Percentiles rank a stretch among this genome's conserved stretches.
These are phyloP conservation scores for Sebastes glaucus DNA, from an alignment of 2,797 vertebrate species.

Conservation along the genomic window DNA sequence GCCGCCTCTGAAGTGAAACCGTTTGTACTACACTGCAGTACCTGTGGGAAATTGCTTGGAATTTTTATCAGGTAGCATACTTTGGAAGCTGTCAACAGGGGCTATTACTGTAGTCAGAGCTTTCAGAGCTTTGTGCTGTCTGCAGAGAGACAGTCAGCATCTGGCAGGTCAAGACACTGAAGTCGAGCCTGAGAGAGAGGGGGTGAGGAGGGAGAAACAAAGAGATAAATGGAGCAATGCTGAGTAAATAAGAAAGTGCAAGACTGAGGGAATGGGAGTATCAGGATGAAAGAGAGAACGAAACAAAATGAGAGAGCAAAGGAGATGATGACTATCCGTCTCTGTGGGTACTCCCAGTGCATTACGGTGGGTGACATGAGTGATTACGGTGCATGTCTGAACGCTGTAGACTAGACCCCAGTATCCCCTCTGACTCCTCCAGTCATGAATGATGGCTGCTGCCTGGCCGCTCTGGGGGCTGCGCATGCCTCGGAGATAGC, in stretches of 20 bases:
- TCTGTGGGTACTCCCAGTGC: constrained; percentile 51
- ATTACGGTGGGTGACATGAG: constrained; percentile 55
- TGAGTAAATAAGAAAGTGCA: constrained; percentile 33
- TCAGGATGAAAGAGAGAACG: constrained; percentile 25
- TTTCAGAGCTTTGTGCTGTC: not conserved
- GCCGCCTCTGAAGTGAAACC: not conserved
- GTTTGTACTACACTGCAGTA: not conserved
- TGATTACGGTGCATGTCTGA: constrained; percentile 62
- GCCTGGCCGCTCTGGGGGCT: constrained; percentile 31
- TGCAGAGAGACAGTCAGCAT: constrained; percentile 6
- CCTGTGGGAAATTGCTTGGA: constrained; percentile 5
- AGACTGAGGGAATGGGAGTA: constrained; percentile 12
- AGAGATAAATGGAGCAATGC: constrained; percentile 41
- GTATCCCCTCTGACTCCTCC: constrained; percentile 45
- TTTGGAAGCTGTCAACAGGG: constrained; percentile 13
- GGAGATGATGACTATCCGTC: constrained; percentile 63
- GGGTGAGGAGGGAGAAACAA: not conserved
- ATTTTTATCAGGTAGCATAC: constrained; percentile 2
- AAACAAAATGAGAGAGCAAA: constrained; percentile 43
- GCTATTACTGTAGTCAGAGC: not conserved
- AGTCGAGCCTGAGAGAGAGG: not conserved
- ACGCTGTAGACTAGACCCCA: constrained; percentile 46
- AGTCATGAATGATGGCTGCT: constrained; percentile 60
- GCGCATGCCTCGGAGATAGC: constrained; percentile 26
- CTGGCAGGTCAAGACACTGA: constrained; percentile 21